Evolutionary conservation across 2,113 vertebrate species (phyloP), one percentile per base, ranked within the genome.

Genomic region (Phyllostomus discolor): DNA sequence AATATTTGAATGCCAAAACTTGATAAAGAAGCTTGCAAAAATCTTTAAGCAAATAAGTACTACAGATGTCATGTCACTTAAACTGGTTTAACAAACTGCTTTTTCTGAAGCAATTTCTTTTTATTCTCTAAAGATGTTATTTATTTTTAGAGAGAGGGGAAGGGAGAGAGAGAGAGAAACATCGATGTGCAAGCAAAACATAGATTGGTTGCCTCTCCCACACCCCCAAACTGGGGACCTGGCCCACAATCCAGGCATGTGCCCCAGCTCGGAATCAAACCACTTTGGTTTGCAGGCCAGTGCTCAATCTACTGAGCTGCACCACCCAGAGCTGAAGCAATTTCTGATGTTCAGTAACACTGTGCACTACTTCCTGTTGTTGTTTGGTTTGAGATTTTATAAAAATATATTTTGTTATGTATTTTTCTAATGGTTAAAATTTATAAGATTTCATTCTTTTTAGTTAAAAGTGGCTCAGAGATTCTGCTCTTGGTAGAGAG

Each of bases 371-470:
- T 11, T 50, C 72, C 9, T 92, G 35, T 17, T 70, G 22, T 72
- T 88, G 59, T 7, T 69, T 73, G 48, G 70, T 78, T 79, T 95
- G 69, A 93, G 69, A 38, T 59, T 90, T 91, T 89, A 66, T 41
- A 57, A 72, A 90, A 75, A 2, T 84, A 16, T 90, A 72, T 82
- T 96, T 95, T 81, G 54, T 43, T 81, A 31, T 57, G 10, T 83
- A 64, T n/a, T 86, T 93, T 72, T 35, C 50, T 86, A 22, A 69
- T 79, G 95, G 79, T 57, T 46, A 62, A 80, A 66, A 69, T 79
- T 95, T 84, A 41, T 46, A 67, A 80, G 57, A 91, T 91, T 59
- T 87, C 88, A 93, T 59, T 10, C 46, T 67, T 91, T 88, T 91
- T 6, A 79, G 17, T 78, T 96, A 66, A 89, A 92, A 54, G 28